Conservation (phyloP, 2,113 vertebrate genomes). For the Phaethon lepturus region DNA sequence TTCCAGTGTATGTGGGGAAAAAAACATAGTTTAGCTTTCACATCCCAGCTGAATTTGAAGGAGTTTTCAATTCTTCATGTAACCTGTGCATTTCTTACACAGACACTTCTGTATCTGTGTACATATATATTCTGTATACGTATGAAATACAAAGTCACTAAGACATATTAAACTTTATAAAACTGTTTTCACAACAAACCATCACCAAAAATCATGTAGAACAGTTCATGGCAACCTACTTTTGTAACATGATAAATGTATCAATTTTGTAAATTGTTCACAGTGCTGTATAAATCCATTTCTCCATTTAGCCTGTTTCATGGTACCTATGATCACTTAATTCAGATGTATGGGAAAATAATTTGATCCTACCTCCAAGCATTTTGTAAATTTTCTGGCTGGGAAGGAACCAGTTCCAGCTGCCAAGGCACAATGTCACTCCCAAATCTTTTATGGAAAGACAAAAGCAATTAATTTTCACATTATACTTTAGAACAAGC, state of each 20-base stretch:
- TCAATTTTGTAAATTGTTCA: background rate
- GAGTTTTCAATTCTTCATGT: background rate
- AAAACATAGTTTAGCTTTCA: background rate
- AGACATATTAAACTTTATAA: background rate
- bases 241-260: background rate
- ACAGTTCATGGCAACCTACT: background rate
- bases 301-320: background rate
- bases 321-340: background rate
- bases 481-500: background rate
- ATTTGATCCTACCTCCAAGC: constrained; percentile 77
- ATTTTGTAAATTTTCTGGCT: constrained; percentile 75
- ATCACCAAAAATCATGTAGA: background rate
- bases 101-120: background rate
- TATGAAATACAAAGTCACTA: background rate
- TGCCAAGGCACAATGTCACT: constrained; percentile 75
- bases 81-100: background rate
- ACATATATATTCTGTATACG: background rate
- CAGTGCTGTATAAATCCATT: background rate
- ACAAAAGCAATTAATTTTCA: background rate
- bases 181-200: background rate
- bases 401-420: constrained; percentile 70
- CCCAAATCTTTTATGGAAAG: constrained; percentile 74
- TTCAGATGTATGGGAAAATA: background rate
- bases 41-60: background rate
- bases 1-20: background rate